These are phyloP conservation scores for Tyrannus savana DNA, from an alignment of 2,113 vertebrate genomes.

Conservation along the genomic window DNA sequence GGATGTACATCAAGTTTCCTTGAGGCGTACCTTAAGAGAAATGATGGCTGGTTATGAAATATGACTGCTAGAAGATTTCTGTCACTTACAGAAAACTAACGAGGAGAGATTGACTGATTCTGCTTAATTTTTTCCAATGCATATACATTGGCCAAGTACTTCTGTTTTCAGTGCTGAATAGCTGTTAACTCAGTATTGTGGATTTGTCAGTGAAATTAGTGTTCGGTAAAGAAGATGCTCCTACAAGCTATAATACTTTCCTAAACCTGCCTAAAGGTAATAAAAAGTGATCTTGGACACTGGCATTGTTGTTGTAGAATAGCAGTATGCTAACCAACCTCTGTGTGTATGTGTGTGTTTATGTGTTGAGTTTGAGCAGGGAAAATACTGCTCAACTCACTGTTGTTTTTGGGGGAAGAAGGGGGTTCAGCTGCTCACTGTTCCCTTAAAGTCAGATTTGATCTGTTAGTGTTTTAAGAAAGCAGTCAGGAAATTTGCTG, in stretches of 20 bases:
- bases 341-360: not conserved
- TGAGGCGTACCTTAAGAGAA: constrained; percentile 26
- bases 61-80: constrained; percentile 17
- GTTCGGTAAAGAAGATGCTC: not conserved
- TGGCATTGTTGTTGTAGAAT: not conserved
- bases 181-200: not conserved
- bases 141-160: not conserved
- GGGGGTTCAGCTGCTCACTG: not conserved
- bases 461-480: not conserved
- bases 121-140: not conserved
- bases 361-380: not conserved
- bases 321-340: not conserved
- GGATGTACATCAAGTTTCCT: constrained; percentile 65
- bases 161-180: not conserved
- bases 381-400: not conserved
- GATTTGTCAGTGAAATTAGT: not conserved
- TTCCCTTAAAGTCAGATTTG: not conserved
- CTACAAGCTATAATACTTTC: not conserved
- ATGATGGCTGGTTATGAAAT: constrained; percentile 1
- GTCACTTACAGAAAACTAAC: not conserved
- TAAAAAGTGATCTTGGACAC: not conserved
- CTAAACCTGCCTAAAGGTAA: not conserved
- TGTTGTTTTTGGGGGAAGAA: not conserved
- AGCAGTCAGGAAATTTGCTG: not conserved
- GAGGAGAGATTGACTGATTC: not conserved